Conservation (phyloP, 1,140 invertebrate genomes). For the Rhyzopertha dominica region DNA sequence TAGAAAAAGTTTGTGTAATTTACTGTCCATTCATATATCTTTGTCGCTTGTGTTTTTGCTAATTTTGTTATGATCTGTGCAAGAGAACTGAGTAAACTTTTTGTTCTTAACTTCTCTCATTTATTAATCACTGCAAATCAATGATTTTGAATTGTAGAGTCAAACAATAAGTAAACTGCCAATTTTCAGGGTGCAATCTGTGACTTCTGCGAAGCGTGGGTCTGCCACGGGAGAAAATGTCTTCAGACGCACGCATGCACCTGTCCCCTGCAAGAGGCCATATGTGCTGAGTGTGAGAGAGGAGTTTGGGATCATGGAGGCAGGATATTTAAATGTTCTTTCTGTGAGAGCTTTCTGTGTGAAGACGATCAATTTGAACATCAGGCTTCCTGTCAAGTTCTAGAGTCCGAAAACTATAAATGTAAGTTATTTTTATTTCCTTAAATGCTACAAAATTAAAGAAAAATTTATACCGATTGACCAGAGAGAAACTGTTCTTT, state of each 20-base stretch:
- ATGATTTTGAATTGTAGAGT: no score
- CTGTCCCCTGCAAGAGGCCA: constrained; percentile 82
- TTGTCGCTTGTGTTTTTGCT: no score
- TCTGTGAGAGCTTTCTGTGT: constrained; percentile 85
- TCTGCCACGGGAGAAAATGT: constrained; percentile 92
- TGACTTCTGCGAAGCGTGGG: constrained; percentile 96
- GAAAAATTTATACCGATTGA: no score
- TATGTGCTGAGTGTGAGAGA: constrained; percentile 87
- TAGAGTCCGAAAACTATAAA: constrained; percentile 91
- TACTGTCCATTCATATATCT: no score
- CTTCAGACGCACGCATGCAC: constrained; percentile 86
- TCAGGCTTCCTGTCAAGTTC: constrained; percentile 92
- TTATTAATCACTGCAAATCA: no score
- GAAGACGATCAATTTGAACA: constrained; percentile 99
- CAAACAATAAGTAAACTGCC: no score
- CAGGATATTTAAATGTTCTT: constrained; percentile 88
- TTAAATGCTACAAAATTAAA: no score
- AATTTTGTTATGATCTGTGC: no score
- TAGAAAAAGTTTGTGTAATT: no score
- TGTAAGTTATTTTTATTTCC: constrained; percentile 56
- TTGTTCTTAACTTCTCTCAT: no score
- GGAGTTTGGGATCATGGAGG: constrained; percentile 93
- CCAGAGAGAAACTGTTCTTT: no score
- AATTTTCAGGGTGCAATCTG: constrained; percentile 83
- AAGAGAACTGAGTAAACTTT: no score